Evolutionary conservation across 2,113 vertebrate genomes (phyloP), one percentile per base, ranked within the genome.

Genomic region (Mesoclemmys tuberculata): DNA sequence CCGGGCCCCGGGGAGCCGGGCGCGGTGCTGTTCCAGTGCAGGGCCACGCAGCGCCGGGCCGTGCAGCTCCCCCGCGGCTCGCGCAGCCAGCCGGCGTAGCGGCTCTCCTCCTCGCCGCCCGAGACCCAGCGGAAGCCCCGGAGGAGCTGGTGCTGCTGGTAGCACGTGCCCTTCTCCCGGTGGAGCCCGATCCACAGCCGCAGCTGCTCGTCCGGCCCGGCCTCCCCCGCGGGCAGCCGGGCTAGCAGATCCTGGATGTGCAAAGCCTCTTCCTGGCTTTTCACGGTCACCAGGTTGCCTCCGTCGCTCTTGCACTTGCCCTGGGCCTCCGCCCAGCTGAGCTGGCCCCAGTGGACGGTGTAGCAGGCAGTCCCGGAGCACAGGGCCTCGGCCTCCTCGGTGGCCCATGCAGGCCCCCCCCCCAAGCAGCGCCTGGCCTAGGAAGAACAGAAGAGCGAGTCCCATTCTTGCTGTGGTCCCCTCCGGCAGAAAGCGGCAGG

Each of bases 121-220:
- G 91, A 92, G 14, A 87, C 91, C 98, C 98, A 99, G 49, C 88
- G 14, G 92, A 98, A 99, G 55, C 98, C 98, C 80, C 88, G 95
- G 85, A 99, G 92, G 0, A 87, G 94, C 31, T 94, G 71, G n/a
- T 64, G 84, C 5, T 75, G 4, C 5, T 96, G 46, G 48, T 84
- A 51, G 52, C 98, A 98, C 68, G 61, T 97, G 84, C 97, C 87
- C 31, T 92, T 97, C 26, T 97, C 97, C 8, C 97, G 74, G 41
- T 97, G 96, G 14, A 99, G 97, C 38, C 98, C 98, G 1, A 99
- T 97, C 98, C 98, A 99, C 35, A 98, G 97, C 19, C 89, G 96
- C 55, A 86, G 56, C 10, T 35, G n/a, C 11, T 24, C 9, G 11
- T 4, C 90, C 14, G 46, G 56, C 0, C 38, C 5, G 0, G 0